These are phyloP conservation scores for Aselliscus stoliczkanus DNA, from an alignment of 2,797 vertebrate genomes.

Conservation along the genomic window DNA sequence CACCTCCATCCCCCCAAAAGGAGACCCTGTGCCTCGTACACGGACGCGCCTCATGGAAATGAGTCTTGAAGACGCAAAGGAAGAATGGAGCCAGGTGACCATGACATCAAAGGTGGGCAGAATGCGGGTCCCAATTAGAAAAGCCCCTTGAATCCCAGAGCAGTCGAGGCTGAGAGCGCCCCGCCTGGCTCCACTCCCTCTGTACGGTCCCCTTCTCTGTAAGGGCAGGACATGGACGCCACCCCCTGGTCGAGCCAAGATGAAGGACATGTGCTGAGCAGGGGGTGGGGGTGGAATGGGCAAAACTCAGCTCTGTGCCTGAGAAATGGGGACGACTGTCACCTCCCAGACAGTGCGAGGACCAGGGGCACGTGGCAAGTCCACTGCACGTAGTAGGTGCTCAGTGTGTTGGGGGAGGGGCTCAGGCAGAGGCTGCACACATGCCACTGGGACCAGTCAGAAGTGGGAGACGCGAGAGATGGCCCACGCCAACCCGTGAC, in stretches of 20 bases:
- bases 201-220: too few relatives aligned
- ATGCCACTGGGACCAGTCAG: too few relatives aligned
- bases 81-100: neutral
- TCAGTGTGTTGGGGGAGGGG: neutral
- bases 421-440: too few relatives aligned
- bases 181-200: rapidly evolving
- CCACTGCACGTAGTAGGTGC: neutral
- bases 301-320: rapidly evolving
- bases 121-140: neutral
- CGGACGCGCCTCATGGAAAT: neutral
- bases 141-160: too few relatives aligned
- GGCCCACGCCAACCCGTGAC: neutral
- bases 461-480: neutral
- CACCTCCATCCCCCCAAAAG: neutral
- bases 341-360: neutral
- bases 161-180: rapidly evolving
- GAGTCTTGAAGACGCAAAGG: neutral
- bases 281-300: rapidly evolving
- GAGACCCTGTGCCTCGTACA: neutral
- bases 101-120: rapidly evolving
- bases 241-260: too few relatives aligned
- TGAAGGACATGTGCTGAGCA: too few relatives aligned
- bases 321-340: neutral
- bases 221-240: too few relatives aligned
- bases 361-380: too few relatives aligned